Evolutionary conservation across 2,888 invertebrate species (phyloP).

Genomic region (Leptopterna dolabrata): DNA sequence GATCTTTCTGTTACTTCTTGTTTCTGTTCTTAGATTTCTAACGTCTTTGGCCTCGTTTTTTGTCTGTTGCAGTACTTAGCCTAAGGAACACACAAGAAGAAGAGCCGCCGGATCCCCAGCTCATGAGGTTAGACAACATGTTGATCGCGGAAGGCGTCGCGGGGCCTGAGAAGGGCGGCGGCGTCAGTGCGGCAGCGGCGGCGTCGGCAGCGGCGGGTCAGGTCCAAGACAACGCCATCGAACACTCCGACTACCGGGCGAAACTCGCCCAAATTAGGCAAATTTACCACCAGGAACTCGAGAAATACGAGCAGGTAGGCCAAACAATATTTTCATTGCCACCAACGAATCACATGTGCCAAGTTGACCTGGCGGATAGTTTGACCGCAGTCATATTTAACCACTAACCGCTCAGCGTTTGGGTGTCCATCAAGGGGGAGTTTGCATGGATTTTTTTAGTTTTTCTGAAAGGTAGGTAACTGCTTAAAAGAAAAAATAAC

Average conservation of each 20-base stretch:
- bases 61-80: constrained; percentile 78
- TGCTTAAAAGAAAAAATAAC: too few species aligned
- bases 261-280: constrained; percentile 98
- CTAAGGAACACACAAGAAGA: constrained; percentile 97
- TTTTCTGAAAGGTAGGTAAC: too few species aligned
- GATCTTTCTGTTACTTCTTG: too few species aligned
- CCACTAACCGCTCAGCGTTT: too few species aligned
- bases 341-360: background rate
- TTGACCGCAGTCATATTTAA: too few species aligned
- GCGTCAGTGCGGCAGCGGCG: constrained; percentile 88
- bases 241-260: constrained; percentile 99
- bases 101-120: constrained; percentile 96
- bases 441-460: too few species aligned
- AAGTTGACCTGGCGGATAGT: too few species aligned
- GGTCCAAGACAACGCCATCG: constrained; percentile 93
- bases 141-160: constrained; percentile 97
- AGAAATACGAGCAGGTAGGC: constrained; percentile 95
- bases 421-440: too few species aligned
- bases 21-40: too few species aligned
- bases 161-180: constrained; percentile 93
- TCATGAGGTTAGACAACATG: constrained; percentile 99
- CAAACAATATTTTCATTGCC: background rate
- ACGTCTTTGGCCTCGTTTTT: background rate
- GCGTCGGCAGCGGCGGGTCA: constrained; percentile 82
- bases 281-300: constrained; percentile 98